Evolutionary conservation across 1,140 invertebrate genomes (phyloP).

Genomic region (Mizuhopecten yessoensis): DNA sequence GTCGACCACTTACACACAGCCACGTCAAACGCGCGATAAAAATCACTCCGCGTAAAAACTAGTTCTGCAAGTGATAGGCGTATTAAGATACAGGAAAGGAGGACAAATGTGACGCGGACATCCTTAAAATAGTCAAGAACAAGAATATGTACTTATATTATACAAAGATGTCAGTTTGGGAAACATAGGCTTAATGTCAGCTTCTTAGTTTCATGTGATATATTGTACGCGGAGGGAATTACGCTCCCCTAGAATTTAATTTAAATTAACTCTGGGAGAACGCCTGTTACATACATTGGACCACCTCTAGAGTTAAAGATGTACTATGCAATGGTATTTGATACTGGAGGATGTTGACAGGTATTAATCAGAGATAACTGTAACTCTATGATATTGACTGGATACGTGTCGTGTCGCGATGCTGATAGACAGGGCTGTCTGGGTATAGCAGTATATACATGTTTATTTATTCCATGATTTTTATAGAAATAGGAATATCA

Average conservation of each 20-base stretch:
- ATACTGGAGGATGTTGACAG: neutral
- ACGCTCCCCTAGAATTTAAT: neutral
- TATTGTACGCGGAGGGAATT: neutral
- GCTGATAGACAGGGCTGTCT: too few species aligned
- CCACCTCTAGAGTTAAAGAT: neutral
- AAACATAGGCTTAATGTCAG: too few species aligned
- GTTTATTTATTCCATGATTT: too few species aligned
- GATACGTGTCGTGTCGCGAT: too few species aligned
- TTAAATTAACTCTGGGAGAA: neutral
- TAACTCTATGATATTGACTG: too few species aligned
- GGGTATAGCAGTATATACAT: too few species aligned
- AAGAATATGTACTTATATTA: neutral
- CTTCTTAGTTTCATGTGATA: neutral
- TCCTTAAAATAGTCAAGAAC: conserved; percentile 29
- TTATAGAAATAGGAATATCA: too few species aligned
- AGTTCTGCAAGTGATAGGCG: neutral
- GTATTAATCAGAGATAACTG: too few species aligned
- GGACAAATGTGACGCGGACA: neutral
- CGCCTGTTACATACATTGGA: neutral
- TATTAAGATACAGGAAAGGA: conserved; percentile 3
- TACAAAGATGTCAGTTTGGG: neutral
- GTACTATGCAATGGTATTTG: neutral
- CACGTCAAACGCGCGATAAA: conserved; percentile 5
- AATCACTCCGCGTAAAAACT: conserved; percentile 22
- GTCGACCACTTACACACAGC: neutral